Evolutionary conservation across 2,888 invertebrate genomes (phyloP).

Genomic region (Tanypteryx hageni): DNA sequence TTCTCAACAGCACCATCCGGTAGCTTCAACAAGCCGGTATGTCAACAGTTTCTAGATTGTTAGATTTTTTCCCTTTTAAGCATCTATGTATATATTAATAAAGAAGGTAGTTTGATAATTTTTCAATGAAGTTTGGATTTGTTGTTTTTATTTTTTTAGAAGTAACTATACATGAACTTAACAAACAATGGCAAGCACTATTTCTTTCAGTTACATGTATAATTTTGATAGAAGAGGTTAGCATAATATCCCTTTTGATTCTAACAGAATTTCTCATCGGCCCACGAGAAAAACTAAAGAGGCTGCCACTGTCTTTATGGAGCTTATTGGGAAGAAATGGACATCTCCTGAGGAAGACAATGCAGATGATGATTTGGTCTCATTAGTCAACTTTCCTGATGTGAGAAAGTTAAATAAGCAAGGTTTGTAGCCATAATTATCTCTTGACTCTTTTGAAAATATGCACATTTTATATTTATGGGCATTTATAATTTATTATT

Average conservation of each 20-base stretch:
- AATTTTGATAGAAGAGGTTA: too few relatives aligned
- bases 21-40: conserved; percentile 29
- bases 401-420: conserved; percentile 74
- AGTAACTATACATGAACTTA: too few relatives aligned
- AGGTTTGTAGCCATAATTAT: conserved; percentile 8
- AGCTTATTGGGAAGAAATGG: conserved; percentile 83
- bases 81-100: too few relatives aligned
- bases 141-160: too few relatives aligned
- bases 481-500: background rate
- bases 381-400: conserved; percentile 83
- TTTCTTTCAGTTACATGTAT: too few relatives aligned
- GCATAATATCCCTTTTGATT: conserved; percentile 5
- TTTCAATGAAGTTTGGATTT: too few relatives aligned
- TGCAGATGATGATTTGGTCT: conserved; percentile 76
- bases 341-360: conserved; percentile 80
- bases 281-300: conserved; percentile 86
- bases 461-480: background rate
- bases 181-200: too few relatives aligned
- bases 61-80: too few relatives aligned
- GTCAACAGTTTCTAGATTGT: background rate
- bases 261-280: conserved; percentile 72
- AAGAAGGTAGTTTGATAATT: too few relatives aligned
- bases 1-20: conserved; percentile 65
- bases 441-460: background rate
- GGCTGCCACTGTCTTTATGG: conserved; percentile 86